A percentile compares a stretch with the other conserved stretches of the same genome.
Conservation (phyloP, 2,797 vertebrate species). For the Enteromius trimaculatus region DNA sequence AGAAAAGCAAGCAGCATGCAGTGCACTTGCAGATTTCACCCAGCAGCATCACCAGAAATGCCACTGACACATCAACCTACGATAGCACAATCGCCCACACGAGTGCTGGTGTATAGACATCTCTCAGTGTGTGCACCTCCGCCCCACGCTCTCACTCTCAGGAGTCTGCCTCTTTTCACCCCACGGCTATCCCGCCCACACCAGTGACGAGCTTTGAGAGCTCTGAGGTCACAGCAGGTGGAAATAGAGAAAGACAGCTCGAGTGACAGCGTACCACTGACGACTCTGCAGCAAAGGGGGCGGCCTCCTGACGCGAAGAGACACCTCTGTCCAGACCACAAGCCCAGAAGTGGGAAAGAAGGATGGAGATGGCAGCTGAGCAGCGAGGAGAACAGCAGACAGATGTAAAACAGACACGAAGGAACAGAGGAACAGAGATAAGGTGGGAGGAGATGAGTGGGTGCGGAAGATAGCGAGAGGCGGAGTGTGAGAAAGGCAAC, state of each 20-base stretch:
- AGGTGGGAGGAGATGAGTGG: constrained; percentile 53
- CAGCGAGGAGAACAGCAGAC: constrained; percentile 9
- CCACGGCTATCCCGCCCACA: constrained; percentile 66
- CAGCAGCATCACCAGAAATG: constrained; percentile 55
- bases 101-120: constrained; percentile 28
- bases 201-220: constrained; percentile 54
- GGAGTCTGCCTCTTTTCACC: constrained; percentile 61
- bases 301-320: constrained; percentile 48
- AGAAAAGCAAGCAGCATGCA: background rate
- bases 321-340: constrained; percentile 60
- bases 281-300: constrained; percentile 53
- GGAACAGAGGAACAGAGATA: constrained; percentile 40
- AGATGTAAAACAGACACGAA: constrained; percentile 36
- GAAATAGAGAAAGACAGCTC: constrained; percentile 66
- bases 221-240: constrained; percentile 67
- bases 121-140: constrained; percentile 60
- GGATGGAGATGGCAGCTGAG: constrained; percentile 42
- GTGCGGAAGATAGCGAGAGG: constrained; percentile 43
- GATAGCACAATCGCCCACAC: constrained; percentile 46
- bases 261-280: constrained; percentile 55
- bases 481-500: constrained; percentile 51
- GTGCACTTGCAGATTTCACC: constrained; percentile 9
- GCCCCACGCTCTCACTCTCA: constrained; percentile 67
- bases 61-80: constrained; percentile 63
- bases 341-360: constrained; percentile 66